Base-by-base conservation (phyloP, 2,797 vertebrate genomes). In the Hirundo rustica region DNA sequence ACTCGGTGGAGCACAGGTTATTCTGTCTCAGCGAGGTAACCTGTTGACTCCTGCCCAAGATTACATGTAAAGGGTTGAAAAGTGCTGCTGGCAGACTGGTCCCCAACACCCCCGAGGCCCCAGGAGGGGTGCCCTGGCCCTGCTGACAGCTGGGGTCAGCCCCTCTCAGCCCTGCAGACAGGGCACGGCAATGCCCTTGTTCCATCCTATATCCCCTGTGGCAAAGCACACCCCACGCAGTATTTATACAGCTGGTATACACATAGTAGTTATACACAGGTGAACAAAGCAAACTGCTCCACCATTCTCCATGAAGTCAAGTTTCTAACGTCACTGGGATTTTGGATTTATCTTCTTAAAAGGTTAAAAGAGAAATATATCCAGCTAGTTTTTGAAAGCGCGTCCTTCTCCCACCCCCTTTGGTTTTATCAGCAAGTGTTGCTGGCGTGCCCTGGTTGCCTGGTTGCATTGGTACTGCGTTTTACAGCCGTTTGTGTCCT, bases 211-310 rank as follows among this genome's bases (percentile, higher is more conserved):
- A 27, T 25, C 21, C 17, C 47, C 53, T 25, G 32, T 30, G 62
- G 54, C 51, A 88, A 88, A 85, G 38, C 40, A 62, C 54, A 17
- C 68, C 30, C 23, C 54, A 50, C 0, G 0, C 42, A 27, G 26
- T 89, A 47, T 92, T 95, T 88, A 50, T 79, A 61, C 47, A 95
- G 85, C 50, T 95, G 74, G 7, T 51, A 74, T 20, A 44, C 36
- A 79, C 47, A 20, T 2, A 15, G n/a, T 19, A 16, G 60, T 85
- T 79, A 38, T n/a, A 42, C 20, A 73, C n/a, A 66, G 30, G 57
- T 40, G 88, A 88, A 80, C 61, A 93, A 95, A 88, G 76, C 47
- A 65, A 79, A n/a, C 27, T 71, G 25, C 36, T 50, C 27, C 25
- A 16, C 15, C 42, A 9, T 73, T 60, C 61, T 40, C 25, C 32